These are phyloP conservation scores for Heloderma charlesbogerti DNA, from an alignment of 2,113 vertebrate genomes.

Conservation along the genomic window DNA sequence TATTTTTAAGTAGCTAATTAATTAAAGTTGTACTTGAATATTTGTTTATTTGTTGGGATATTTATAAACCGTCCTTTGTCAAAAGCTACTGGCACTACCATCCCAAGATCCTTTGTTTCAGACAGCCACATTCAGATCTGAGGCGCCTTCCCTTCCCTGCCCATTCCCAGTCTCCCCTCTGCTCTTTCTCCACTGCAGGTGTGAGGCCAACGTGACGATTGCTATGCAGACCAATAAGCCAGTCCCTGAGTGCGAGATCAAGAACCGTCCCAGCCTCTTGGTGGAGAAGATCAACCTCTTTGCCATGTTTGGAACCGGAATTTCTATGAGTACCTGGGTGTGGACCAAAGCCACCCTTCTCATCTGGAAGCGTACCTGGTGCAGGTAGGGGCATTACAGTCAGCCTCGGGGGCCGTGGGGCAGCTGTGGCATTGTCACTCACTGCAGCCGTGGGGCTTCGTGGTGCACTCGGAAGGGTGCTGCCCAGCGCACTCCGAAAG, in stretches of 20 bases:
- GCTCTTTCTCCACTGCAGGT: conserved; percentile 71
- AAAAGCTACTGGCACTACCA: neutral
- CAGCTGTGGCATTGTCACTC: too few relatives aligned
- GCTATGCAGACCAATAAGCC: conserved; percentile 95
- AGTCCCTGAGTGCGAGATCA: conserved; percentile 94
- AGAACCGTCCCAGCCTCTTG: conserved; percentile 94
- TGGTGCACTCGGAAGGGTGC: too few relatives aligned
- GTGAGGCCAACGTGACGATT: conserved; percentile 97
- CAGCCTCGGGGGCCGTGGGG: too few relatives aligned
- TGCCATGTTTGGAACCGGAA: conserved; percentile 98
- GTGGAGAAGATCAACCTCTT: conserved; percentile 99
- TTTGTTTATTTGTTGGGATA: too few relatives aligned
- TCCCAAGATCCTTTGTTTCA: neutral
- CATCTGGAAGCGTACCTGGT: conserved; percentile 98
- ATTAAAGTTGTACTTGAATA: too few relatives aligned
- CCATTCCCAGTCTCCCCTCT: neutral
- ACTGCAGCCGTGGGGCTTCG: too few relatives aligned
- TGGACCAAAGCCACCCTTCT: conserved; percentile 99
- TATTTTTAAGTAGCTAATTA: too few relatives aligned
- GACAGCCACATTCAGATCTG: neutral
- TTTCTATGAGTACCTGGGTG: conserved; percentile 99
- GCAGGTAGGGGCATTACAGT: conserved; percentile 82
- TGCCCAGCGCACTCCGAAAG: too few relatives aligned
- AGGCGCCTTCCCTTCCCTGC: neutral
- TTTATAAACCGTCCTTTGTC: neutral